A percentile compares a stretch with the other conserved stretches of the same genome.
phyloP scores from a whole-genome alignment of 2,797 vertebrate genomes.

The Macropodus opercularis region DNA sequence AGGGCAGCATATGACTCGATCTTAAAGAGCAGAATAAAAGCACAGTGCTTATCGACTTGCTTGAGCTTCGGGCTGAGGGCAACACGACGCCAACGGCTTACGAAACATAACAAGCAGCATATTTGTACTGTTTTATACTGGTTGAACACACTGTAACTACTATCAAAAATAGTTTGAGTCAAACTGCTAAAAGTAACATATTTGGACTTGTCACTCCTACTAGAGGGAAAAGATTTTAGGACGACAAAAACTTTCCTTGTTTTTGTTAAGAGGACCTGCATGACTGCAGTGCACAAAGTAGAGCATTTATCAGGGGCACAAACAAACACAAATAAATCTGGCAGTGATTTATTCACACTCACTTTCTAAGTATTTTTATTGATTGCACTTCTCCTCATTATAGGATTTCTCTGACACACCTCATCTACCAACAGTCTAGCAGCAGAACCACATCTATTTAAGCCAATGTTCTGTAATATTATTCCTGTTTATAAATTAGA shows the following conservation, averaged over 20 bases:
- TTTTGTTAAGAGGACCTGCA: too few relatives aligned
- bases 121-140: background rate
- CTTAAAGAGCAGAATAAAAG: conserved; percentile 21
- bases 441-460: background rate
- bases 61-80: conserved; percentile 17
- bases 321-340: too few relatives aligned
- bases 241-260: too few relatives aligned
- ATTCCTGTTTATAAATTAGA: too few relatives aligned
- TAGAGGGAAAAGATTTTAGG: too few relatives aligned
- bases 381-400: background rate
- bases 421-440: background rate
- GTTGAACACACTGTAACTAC: conserved; percentile 8
- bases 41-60: conserved; percentile 27
- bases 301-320: too few relatives aligned
- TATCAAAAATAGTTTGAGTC: too few relatives aligned
- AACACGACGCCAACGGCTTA: conserved; percentile 1
- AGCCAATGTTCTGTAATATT: background rate
- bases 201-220: too few relatives aligned
- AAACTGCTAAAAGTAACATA: too few relatives aligned
- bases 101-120: conserved; percentile 2
- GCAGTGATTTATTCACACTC: background rate
- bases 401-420: background rate
- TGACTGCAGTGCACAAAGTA: too few relatives aligned
- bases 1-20: conserved; percentile 11
- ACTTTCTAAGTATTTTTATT: background rate